Evolutionary conservation across 2,888 invertebrate species (phyloP).

Genomic region (Amiota mariae): DNA sequence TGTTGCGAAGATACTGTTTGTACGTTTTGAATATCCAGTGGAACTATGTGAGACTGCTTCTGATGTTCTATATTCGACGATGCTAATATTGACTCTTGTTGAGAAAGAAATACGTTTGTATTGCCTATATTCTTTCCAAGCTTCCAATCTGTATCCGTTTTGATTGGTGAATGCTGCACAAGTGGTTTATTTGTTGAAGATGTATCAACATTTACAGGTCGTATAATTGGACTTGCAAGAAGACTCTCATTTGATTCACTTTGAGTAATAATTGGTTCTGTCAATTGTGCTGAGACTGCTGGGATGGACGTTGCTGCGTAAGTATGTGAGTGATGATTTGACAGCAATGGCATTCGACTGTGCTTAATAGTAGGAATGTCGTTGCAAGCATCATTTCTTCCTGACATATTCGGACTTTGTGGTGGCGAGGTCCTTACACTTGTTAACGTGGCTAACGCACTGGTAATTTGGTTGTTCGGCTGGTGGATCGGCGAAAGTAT

Average conservation of each 20-base stretch:
- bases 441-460: constrained; percentile 49
- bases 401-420: constrained; percentile 68
- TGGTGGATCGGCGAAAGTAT: constrained; percentile 55
- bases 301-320: constrained; percentile 25
- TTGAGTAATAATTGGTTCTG: constrained; percentile 5
- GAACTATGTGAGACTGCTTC: constrained; percentile 55
- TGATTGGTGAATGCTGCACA: background rate
- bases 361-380: constrained; percentile 56
- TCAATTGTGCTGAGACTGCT: background rate
- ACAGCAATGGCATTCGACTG: constrained; percentile 48
- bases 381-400: constrained; percentile 53
- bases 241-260: constrained; percentile 52
- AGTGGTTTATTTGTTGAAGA: too few species aligned
- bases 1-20: constrained; percentile 59
- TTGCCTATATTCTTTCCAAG: background rate
- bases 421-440: constrained; percentile 70
- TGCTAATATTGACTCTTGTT: background rate
- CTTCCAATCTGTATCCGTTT: constrained; percentile 31
- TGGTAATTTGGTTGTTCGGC: constrained; percentile 48
- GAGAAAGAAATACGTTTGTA: constrained; percentile 32
- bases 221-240: constrained; percentile 71
- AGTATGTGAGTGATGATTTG: background rate
- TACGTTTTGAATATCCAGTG: constrained; percentile 65
- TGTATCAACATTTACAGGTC: background rate
- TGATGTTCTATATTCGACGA: constrained; percentile 49